Evolutionary conservation across 2,888 invertebrate genomes (phyloP).

Genomic region (Phaedon cochleariae): DNA sequence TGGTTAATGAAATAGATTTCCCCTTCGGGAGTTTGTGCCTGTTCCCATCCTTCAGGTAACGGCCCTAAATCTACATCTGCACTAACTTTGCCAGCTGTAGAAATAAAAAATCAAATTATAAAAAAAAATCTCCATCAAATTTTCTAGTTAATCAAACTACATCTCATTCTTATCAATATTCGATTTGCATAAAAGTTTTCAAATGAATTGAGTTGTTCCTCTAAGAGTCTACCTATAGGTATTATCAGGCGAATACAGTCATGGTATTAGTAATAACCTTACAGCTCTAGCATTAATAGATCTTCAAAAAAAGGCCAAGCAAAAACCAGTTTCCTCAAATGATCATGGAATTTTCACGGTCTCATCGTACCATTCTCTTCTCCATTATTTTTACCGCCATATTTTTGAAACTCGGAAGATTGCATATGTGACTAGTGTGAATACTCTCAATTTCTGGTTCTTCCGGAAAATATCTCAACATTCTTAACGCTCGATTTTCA

Average conservation of each 20-base stretch:
- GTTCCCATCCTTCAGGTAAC: constrained; percentile 89
- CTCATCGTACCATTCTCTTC: too few species aligned
- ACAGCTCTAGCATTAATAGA: not conserved
- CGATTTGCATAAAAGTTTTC: not conserved
- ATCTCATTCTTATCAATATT: not conserved
- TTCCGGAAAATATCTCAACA: too few species aligned
- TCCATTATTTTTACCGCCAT: too few species aligned
- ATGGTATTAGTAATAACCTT: not conserved
- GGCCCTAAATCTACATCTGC: constrained; percentile 73
- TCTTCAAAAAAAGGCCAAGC: not conserved
- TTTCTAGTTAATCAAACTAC: not conserved
- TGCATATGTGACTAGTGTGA: too few species aligned
- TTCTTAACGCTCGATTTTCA: too few species aligned
- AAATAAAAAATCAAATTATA: constrained; percentile 19
- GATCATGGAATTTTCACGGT: too few species aligned
- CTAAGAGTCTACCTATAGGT: not conserved
- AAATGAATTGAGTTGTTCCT: not conserved
- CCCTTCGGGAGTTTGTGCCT: constrained; percentile 84
- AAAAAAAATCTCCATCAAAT: not conserved
- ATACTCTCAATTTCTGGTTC: too few species aligned
- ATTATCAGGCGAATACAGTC: not conserved
- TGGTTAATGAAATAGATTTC: constrained; percentile 93
- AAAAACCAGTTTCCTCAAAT: not conserved
- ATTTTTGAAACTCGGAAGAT: too few species aligned
- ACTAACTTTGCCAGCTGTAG: constrained; percentile 59